Evolutionary conservation across 2,797 vertebrate genomes (phyloP).

Genomic region (Cirrhinus mrigala): DNA sequence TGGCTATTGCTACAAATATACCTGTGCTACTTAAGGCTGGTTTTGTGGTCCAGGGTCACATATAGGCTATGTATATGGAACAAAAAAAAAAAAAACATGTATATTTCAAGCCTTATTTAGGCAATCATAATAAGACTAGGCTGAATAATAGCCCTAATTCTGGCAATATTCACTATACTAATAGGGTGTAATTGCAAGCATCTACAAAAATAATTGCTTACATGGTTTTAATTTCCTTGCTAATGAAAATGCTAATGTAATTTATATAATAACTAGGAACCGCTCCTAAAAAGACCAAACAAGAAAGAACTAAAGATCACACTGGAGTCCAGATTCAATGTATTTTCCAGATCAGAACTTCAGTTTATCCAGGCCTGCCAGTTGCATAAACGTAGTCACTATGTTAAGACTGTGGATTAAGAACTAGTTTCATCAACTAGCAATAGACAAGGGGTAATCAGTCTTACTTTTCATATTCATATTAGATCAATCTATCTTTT

Average conservation of each 20-base stretch:
- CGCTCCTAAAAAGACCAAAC: neutral
- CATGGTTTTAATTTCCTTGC: neutral
- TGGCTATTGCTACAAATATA: no score
- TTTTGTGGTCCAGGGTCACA: no score
- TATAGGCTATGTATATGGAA: neutral
- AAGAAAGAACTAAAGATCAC: neutral
- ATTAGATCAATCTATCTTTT: no score
- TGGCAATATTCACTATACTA: neutral
- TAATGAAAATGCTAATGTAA: neutral
- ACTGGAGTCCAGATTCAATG: neutral
- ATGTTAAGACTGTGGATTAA: no score
- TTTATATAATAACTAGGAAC: neutral
- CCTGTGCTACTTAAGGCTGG: no score
- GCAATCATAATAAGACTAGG: neutral
- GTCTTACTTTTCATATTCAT: no score
- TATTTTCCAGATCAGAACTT: neutral
- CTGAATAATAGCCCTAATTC: neutral
- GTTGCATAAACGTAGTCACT: no score
- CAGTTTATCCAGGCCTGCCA: neutral
- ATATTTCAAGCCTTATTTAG: neutral
- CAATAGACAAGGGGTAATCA: no score
- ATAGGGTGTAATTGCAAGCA: neutral
- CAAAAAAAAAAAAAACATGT: no score
- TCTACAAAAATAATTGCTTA: neutral
- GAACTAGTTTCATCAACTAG: no score